Base-by-base conservation (phyloP, 2,113 vertebrate species). In the Rhipidura dahli region DNA sequence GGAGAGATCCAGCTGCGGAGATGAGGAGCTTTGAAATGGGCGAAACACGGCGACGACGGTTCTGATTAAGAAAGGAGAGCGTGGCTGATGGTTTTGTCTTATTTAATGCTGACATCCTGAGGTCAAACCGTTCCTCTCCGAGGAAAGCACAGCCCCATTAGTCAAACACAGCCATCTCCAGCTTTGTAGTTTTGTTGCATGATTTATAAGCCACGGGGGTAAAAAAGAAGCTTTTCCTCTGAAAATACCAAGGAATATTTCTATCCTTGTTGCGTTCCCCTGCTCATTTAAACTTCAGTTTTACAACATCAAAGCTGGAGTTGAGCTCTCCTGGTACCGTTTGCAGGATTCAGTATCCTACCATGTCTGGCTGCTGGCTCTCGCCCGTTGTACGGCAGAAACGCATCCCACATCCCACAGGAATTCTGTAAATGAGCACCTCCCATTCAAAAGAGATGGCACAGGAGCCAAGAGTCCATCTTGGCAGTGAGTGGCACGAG, bases 71-170 rank as follows among this genome's bases (percentile, higher is more conserved):
- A 61, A 56, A 64, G 47, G 68, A 65, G 64, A 89, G 42, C 3
- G 0, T 39, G 11, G 3, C 6, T 20, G 47, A 37, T 86, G 93
- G 92, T 65, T 97, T 97, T 96, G 89, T 96, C 96, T 97, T 96
- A 89, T 90, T 96, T 96, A 96, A 89, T n/a, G 93, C 89, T 96
- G 95, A 95, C 97, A 95, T 91, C 89, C 94, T 77, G 95, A 94
- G 97, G 97, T 97, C 97, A 97, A 90, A 69, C 61, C 11, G 2
- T 49, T 96, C 76, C 84, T 94, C 96, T 93, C 96, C 4, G 1
- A 92, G 95, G 95, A 68, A 89, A 90, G 75, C 87, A 28, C 69
- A 24, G 77, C 92, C 89, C 33, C 77, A 71, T 95, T 91, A 95
- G 92, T 95, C 95, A 96, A 96, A 95, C 76, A 73, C 71, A 45